phyloP scores from a whole-genome alignment of 2,797 vertebrate species.

The Molossus alvarezi region DNA sequence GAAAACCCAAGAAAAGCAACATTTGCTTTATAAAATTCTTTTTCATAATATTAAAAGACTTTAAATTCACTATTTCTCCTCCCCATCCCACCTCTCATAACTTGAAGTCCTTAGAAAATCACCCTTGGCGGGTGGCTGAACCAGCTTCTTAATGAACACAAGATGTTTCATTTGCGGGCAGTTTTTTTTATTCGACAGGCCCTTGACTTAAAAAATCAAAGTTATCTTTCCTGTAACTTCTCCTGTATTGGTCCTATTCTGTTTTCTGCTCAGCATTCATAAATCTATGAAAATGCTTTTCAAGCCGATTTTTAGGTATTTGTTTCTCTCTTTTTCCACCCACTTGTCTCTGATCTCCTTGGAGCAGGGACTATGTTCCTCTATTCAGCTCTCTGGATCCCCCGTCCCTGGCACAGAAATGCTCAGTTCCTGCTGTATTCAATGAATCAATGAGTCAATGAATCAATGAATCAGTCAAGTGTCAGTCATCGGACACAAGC shows the following conservation, averaged over 20 bases:
- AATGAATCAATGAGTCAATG: not conserved
- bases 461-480: not conserved
- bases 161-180: constrained; percentile 31
- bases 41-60: not conserved
- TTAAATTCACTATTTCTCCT: constrained; percentile 17
- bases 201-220: constrained; percentile 47
- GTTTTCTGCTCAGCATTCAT: constrained; percentile 1
- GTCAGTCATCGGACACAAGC: not conserved
- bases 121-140: not conserved
- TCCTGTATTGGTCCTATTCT: not conserved
- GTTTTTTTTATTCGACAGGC: constrained; percentile 47
- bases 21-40: constrained; percentile 10
- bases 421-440: not conserved
- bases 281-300: constrained; percentile 52
- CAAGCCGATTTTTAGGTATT: not conserved
- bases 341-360: not conserved
- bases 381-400: not conserved
- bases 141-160: constrained; percentile 28
- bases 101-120: constrained; percentile 53
- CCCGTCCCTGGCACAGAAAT: not conserved
- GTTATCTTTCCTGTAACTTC: constrained; percentile 4
- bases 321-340: constrained; percentile 24
- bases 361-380: not conserved
- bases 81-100: not conserved
- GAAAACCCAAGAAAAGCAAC: not conserved